phyloP scores from a whole-genome alignment of 2,888 invertebrate species.

The Orthosia cruda region DNA sequence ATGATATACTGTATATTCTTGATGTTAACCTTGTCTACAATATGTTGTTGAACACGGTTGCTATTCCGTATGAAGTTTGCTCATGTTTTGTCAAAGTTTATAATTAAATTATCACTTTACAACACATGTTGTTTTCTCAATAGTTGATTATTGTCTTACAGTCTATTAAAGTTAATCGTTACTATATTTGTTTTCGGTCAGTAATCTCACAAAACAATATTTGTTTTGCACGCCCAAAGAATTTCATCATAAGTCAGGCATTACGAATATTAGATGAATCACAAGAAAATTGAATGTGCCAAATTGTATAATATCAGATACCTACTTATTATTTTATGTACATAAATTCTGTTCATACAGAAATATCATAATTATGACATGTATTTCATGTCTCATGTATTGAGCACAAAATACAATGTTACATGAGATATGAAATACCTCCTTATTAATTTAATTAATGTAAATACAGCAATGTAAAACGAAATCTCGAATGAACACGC shows the following conservation, averaged over 20 bases:
- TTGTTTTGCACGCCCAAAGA: constrained; percentile 82
- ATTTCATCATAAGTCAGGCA: constrained; percentile 73
- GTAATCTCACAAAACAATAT: constrained; percentile 77
- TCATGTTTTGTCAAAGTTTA: constrained; percentile 68
- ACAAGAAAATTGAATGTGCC: constrained; percentile 81
- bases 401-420: constrained; percentile 54
- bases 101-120: constrained; percentile 65
- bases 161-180: constrained; percentile 81
- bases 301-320: constrained; percentile 82
- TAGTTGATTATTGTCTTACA: constrained; percentile 70
- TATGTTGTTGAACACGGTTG: constrained; percentile 52
- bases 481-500: constrained; percentile 66
- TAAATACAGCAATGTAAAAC: constrained; percentile 67
- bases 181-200: constrained; percentile 82
- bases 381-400: constrained; percentile 65
- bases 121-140: constrained; percentile 62
- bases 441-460: constrained; percentile 57
- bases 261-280: constrained; percentile 69
- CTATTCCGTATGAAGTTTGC: constrained; percentile 58
- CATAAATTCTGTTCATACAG: constrained; percentile 68
- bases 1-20: constrained; percentile 52
- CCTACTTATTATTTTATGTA: constrained; percentile 71
- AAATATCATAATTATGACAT: constrained; percentile 65
- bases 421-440: constrained; percentile 64
- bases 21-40: constrained; percentile 52